Evolutionary conservation across 2,888 invertebrate genomes (phyloP), one percentile per base, ranked within the genome.

Genomic region (Drosophila borborema): DNA sequence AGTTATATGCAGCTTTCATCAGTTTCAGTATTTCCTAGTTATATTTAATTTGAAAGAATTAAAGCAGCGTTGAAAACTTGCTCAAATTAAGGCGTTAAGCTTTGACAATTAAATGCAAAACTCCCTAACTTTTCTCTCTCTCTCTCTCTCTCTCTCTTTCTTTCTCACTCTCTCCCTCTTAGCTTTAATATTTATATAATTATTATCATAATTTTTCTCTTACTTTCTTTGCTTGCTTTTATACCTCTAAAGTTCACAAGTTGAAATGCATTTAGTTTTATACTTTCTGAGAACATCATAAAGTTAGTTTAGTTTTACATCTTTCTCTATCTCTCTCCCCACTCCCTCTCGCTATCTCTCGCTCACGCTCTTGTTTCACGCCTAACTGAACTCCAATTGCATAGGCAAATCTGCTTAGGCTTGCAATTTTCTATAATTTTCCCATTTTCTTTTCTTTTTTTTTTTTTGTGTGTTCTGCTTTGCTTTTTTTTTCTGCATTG

Each of bases 331-430:
- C 23, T 59, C n/a, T 12, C n/a, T 49, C 28, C 59, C 4, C n/a
- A 8, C 16, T 4, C 34, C 6, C 18, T 14, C 14, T 31, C 2
- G 0, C 5, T 12, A 2, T 1, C n/a, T n/a, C 34, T 2, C n/a
- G 2, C n/a, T 1, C 31, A 1, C 14, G 5, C 31, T 0, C 34
- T 34, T 10, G 34, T 72, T 62, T 53, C 23, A 51, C 67, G 76
- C 64, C 51, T 64, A 53, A 46, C 46, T 62, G 23, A 59, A 8
- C 49, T 36, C 51, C 45, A 70, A 75, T 67, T 77, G 80, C 80
- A 77, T 69, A 72, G 66, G 51, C 56, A 71, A 80, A 82, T 76
- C 76, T 71, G 86, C 84, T 82, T 79, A 79, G 81, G 79, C 74
- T 61, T 60, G 82, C 86, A 81, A 74, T 83, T 86, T 80, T 75